Evolutionary conservation across 2,113 vertebrate genomes (phyloP), one percentile per base, ranked within the genome.

Genomic region (Catharus minimus): DNA sequence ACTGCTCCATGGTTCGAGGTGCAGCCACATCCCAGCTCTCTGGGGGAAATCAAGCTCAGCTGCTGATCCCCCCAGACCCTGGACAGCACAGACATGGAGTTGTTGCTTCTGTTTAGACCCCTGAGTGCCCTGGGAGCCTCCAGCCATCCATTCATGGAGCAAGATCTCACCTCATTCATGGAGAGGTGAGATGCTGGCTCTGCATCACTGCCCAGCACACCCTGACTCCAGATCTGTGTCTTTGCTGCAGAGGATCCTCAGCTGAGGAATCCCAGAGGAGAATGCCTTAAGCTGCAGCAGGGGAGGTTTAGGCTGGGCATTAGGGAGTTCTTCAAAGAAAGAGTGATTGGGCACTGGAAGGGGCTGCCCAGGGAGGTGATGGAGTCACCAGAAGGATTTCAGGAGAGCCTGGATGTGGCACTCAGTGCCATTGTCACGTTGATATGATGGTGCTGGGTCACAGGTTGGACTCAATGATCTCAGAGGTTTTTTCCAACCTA

Each of bases 1-100:
- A 2, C 20, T 49, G 38, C n/a, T 32, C 55, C 55, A 28, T 22
- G n/a, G 7, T 13, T n/a, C 0, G 3, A 61, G 39, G 13, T 13
- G n/a, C 55, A 39, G 73, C 47, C 13, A 4, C 55, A 61, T 47
- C 28, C n/a, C n/a, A 61, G 19, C n/a, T 66, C 52, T 47, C 26
- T n/a, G 74, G 26, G 41, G n/a, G 49, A 74, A 28, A 61, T 47
- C 44, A 28, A 1, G 14, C 60, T 16, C 47, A 52, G n/a, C 43
- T 61, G 46, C 86, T 67, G 47, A 32, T 72, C 23, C 72, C 56
- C 14, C 33, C 14, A 30, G 23, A 18, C 16, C 52, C 46, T 76
- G 71, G 24, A 13, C 44, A 85, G 38, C 36, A 67, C 33, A 60
- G 9, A 15, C 26, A 4, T 2, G 30, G 47, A 41, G 7, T 1